Evolutionary conservation across 2,888 invertebrate species (phyloP).

Genomic region (Acrobasis consociella): DNA sequence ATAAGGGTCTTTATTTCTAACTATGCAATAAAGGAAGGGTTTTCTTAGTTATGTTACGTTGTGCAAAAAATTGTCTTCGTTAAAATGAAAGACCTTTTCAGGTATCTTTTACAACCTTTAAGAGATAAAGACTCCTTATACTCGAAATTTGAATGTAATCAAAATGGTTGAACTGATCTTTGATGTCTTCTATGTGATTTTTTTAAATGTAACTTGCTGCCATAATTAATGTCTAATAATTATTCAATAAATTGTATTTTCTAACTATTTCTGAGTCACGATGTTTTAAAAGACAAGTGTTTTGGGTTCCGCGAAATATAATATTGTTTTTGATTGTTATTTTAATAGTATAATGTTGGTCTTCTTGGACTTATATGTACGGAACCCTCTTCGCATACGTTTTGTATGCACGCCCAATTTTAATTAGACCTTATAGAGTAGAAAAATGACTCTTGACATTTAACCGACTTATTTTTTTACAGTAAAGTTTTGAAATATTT

Average conservation of each 20-base stretch:
- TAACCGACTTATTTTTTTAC: background rate
- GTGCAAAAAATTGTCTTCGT: no score
- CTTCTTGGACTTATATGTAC: conserved; percentile 2
- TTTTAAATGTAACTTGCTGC: conserved; percentile 50
- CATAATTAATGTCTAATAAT: conserved; percentile 38
- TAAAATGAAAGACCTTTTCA: no score
- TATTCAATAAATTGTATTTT: conserved; percentile 29
- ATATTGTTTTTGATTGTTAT: conserved; percentile 8
- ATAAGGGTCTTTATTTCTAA: background rate
- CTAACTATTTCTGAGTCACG: conserved; percentile 30
- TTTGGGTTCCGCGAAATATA: conserved; percentile 23
- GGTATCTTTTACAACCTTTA: no score
- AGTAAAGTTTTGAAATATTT: background rate
- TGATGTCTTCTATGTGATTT: conserved; percentile 55
- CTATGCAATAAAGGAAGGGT: background rate
- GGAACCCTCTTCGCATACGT: conserved; percentile 19
- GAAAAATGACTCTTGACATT: conserved; percentile 23
- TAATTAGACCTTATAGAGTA: conserved; percentile 22
- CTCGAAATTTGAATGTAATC: conserved; percentile 39
- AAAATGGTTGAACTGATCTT: conserved; percentile 55
- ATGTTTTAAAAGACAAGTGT: conserved; percentile 28
- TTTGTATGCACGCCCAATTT: conserved; percentile 27
- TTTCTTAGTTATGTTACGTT: no score
- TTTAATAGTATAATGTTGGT: conserved; percentile 1
- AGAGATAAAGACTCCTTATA: background rate